Evolutionary conservation across 2,888 invertebrate genomes (phyloP).

Genomic region (Argyresthia albistria): DNA sequence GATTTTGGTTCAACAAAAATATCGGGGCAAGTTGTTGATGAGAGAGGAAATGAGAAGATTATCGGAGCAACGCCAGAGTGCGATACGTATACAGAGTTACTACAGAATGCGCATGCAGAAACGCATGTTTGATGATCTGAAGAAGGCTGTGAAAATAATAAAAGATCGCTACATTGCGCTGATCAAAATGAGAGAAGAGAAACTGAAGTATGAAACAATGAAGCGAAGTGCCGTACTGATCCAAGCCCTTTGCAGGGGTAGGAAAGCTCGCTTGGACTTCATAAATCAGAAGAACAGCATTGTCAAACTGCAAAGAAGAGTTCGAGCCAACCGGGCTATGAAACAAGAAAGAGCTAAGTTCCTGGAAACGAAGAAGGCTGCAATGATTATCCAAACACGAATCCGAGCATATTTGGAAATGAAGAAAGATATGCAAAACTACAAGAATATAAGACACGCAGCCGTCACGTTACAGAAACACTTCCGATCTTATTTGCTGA

Average conservation of each 20-base stretch:
- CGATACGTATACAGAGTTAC: conserved; percentile 50
- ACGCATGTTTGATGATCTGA: conserved; percentile 24
- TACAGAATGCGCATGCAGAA: conserved; percentile 41
- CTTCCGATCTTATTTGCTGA: conserved; percentile 25
- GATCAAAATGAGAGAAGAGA: conserved; percentile 37
- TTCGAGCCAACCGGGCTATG: conserved; percentile 52
- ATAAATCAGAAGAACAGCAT: conserved; percentile 29
- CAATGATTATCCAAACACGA: conserved; percentile 57
- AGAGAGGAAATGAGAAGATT: conserved; percentile 32
- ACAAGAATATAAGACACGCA: conserved; percentile 37
- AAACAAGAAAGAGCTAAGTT: conserved; percentile 40
- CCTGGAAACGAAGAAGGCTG: conserved; percentile 37
- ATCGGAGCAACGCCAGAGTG: conserved; percentile 23
- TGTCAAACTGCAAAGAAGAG: conserved; percentile 60
- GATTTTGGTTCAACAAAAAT: conserved; percentile 41
- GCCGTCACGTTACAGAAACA: conserved; percentile 44
- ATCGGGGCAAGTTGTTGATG: conserved; percentile 46
- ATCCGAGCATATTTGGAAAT: conserved; percentile 38
- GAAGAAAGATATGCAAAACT: conserved; percentile 31
- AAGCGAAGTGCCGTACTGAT: conserved; percentile 40
- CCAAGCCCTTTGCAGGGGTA: conserved; percentile 60
- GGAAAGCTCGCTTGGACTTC: conserved; percentile 44
- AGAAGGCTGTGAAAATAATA: conserved; percentile 28
- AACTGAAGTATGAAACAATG: conserved; percentile 30
- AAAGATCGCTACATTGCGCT: conserved; percentile 35